Conservation (phyloP, 2,113 vertebrate genomes). For the Seriola quinqueradiata region DNA sequence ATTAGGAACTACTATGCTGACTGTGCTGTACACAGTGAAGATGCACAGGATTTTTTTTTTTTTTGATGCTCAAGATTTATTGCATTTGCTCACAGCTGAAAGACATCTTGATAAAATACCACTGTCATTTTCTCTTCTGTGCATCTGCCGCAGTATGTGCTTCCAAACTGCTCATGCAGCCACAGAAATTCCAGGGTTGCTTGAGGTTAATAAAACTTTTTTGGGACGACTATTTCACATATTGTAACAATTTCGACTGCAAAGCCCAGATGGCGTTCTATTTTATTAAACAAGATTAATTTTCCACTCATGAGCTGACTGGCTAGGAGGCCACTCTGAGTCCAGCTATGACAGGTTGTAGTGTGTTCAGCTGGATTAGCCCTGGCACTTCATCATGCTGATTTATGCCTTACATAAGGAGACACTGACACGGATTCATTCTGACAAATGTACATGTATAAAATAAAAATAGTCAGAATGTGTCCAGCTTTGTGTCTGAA, state of each 20-base stretch:
- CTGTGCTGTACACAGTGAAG: slow-evolving; percentile 24
- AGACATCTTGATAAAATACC: slow-evolving; percentile 50
- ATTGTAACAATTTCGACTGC: slow-evolving; percentile 76
- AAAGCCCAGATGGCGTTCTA: slow-evolving; percentile 72
- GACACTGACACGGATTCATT: slow-evolving; percentile 59
- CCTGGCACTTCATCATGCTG: slow-evolving; percentile 68
- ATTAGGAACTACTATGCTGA: slow-evolving; percentile 59
- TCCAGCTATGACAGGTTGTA: slow-evolving; percentile 76
- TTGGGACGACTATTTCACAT: slow-evolving; percentile 66
- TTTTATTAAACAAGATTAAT: slow-evolving; percentile 79
- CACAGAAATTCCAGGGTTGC: slow-evolving; percentile 59
- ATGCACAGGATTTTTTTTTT: not conserved
- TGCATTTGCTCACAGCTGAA: slow-evolving; percentile 44
- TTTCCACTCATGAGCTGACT: slow-evolving; percentile 72
- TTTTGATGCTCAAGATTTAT: slow-evolving; percentile 28
- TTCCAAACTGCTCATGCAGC: slow-evolving; percentile 60
- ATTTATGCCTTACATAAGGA: slow-evolving; percentile 64
- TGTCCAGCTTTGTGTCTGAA: slow-evolving; percentile 22
- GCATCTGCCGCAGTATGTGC: slow-evolving; percentile 49
- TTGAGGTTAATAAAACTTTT: slow-evolving; percentile 70
- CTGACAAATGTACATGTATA: slow-evolving; percentile 54
- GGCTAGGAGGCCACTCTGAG: slow-evolving; percentile 54
- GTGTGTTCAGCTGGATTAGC: slow-evolving; percentile 72
- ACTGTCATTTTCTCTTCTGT: slow-evolving; percentile 37
- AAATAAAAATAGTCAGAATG: slow-evolving; percentile 31